Conservation (phyloP, 2,888 invertebrate genomes). For the Hyposoter didymator region DNA sequence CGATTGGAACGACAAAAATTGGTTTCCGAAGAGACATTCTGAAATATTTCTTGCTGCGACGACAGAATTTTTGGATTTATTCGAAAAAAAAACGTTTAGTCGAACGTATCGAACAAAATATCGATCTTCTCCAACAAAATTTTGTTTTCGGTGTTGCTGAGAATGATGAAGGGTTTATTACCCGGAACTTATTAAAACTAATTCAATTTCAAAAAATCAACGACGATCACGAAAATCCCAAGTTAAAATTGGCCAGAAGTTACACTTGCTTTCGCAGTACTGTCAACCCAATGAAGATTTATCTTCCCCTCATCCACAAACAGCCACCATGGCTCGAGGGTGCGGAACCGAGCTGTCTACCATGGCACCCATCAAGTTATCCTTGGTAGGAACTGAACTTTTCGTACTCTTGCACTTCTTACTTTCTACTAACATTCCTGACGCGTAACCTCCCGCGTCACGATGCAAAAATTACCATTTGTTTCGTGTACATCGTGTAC, state of each 20-base stretch:
- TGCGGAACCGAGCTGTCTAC: not conserved
- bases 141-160: too few relatives aligned
- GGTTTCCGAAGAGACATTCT: too few relatives aligned
- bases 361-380: not conserved
- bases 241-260: not conserved
- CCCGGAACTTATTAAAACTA: not conserved
- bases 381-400: not conserved
- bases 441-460: not conserved
- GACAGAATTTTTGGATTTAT: too few relatives aligned
- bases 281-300: conserved; percentile 10
- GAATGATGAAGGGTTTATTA: not conserved
- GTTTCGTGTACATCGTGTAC: not conserved
- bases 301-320: not conserved
- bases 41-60: too few relatives aligned
- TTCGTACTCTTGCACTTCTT: not conserved
- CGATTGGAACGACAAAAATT: too few relatives aligned
- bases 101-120: too few relatives aligned
- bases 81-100: too few relatives aligned
- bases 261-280: not conserved
- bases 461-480: not conserved
- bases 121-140: too few relatives aligned
- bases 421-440: not conserved
- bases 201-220: not conserved
- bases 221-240: not conserved
- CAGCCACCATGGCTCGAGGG: not conserved